These are phyloP conservation scores for Pheosia gnoma DNA, from an alignment of 2,888 invertebrate genomes.

Conservation along the genomic window DNA sequence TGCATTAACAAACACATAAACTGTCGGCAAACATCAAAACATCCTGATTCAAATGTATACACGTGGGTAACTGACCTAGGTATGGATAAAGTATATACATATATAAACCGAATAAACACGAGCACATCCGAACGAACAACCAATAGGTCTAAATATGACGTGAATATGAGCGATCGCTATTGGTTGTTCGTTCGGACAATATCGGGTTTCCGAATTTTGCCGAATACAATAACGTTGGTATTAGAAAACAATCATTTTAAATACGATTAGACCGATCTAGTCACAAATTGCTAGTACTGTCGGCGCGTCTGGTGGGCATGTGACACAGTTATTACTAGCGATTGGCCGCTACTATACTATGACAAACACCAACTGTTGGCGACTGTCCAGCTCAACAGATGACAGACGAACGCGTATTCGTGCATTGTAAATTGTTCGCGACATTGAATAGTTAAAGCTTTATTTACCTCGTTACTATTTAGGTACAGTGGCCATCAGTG, in stretches of 20 bases:
- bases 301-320: conserved; percentile 1
- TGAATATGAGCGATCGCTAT: no score
- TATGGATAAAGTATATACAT: no score
- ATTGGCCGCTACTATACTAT: conserved; percentile 46
- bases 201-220: background rate
- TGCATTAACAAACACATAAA: background rate
- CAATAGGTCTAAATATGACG: no score
- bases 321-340: conserved; percentile 38
- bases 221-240: no score
- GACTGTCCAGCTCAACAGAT: conserved; percentile 57
- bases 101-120: no score
- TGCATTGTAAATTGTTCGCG: conserved; percentile 53
- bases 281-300: background rate
- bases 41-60: background rate
- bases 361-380: conserved; percentile 55
- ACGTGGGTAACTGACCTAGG: background rate
- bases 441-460: conserved; percentile 38
- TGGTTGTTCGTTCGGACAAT: no score
- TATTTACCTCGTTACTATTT: conserved; percentile 36
- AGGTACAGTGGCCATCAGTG: conserved; percentile 13
- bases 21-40: background rate
- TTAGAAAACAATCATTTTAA: background rate
- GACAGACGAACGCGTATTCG: conserved; percentile 52
- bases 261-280: background rate
- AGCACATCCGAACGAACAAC: no score